These are phyloP conservation scores for Rhinolophus sinicus DNA, from an alignment of 2,113 vertebrate genomes.

Conservation along the genomic window DNA sequence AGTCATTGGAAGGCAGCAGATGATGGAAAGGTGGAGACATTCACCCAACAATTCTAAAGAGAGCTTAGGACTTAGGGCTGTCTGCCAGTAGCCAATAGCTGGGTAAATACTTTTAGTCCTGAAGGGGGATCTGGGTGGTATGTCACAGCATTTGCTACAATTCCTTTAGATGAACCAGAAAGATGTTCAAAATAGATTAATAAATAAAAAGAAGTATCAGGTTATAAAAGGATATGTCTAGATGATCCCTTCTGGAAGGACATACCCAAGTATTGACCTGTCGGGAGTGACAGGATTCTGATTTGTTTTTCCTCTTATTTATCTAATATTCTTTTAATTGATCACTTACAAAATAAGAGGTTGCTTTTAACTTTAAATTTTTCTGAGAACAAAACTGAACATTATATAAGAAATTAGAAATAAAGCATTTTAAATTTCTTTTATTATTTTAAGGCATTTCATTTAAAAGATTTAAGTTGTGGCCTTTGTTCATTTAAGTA, in stretches of 20 bases:
- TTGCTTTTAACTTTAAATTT: neutral
- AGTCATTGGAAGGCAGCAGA: neutral
- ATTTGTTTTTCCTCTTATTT: neutral
- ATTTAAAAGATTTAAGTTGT: slow-evolving; percentile 14
- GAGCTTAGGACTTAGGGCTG: neutral
- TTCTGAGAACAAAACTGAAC: slow-evolving; percentile 11
- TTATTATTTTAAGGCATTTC: slow-evolving; percentile 37
- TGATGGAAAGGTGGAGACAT: neutral
- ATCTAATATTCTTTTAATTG: neutral
- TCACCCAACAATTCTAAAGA: neutral
- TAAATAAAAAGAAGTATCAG: neutral
- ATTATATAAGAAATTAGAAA: slow-evolving; percentile 2
- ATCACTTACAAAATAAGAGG: neutral
- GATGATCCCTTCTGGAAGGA: neutral
- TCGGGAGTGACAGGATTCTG: neutral
- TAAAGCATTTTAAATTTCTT: neutral
- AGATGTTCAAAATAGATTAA: slow-evolving; percentile 17
- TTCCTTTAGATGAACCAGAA: neutral
- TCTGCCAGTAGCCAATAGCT: neutral
- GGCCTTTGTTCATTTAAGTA: slow-evolving; percentile 12
- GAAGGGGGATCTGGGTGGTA: neutral
- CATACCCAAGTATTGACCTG: neutral
- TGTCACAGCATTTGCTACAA: neutral
- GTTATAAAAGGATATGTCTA: neutral
- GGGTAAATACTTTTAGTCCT: neutral